Percentiles rank a stretch among this genome's conserved stretches.
Evolutionary conservation across 2,113 vertebrate species (phyloP).

Genomic region (Laticauda colubrina): DNA sequence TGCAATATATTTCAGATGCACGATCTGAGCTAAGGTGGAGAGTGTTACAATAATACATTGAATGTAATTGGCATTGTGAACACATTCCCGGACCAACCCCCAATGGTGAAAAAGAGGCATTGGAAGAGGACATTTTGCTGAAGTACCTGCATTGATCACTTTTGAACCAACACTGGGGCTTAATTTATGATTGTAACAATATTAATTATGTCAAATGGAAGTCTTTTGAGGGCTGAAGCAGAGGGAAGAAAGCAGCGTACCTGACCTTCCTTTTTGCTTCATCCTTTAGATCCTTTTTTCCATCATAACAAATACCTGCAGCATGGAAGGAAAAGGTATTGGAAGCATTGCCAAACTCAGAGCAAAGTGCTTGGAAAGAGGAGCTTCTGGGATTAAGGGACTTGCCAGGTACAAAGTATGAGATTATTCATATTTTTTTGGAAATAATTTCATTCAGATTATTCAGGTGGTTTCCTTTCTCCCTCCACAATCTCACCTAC

Average conservation of each 20-base stretch:
- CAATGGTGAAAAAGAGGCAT: not conserved
- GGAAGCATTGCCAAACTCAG: conserved; percentile 61
- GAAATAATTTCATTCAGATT: not conserved
- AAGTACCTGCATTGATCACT: not conserved
- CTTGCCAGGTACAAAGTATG: conserved; percentile 60
- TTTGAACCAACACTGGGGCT: not conserved
- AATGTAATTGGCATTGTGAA: not conserved
- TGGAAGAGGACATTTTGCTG: not conserved
- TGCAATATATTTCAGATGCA: not conserved
- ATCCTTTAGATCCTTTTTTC: not conserved
- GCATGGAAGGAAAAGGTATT: conserved; percentile 33
- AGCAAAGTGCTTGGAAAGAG: conserved; percentile 66
- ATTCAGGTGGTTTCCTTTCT: not conserved
- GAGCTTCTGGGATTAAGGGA: conserved; percentile 67
- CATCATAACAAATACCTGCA: not conserved
- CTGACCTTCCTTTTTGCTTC: not conserved
- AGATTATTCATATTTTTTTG: not conserved
- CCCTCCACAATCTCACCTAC: not conserved
- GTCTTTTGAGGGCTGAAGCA: not conserved
- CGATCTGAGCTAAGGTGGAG: not conserved
- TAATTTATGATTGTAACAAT: not conserved
- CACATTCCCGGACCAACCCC: not conserved
- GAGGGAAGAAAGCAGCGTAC: not conserved
- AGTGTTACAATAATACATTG: not conserved
- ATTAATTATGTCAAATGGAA: not conserved